Conservation (phyloP, 2,888 invertebrate genomes). For the Harpalus rufipes region DNA sequence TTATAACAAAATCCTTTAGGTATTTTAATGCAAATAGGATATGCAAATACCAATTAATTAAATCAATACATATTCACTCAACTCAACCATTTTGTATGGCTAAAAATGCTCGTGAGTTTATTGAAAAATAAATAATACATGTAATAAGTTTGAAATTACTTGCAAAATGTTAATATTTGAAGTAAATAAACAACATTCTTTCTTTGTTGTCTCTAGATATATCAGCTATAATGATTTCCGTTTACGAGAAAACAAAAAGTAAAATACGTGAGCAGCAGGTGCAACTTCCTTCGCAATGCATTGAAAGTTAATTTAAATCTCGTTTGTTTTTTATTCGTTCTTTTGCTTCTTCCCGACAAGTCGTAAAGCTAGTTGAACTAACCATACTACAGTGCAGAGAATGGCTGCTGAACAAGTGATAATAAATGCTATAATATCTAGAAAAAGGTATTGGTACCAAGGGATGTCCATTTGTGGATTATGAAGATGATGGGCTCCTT, state of each 20-base stretch:
- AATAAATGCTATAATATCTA: conserved; percentile 73
- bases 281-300: conserved; percentile 40
- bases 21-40: neutral
- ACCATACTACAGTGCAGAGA: neutral
- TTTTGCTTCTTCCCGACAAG: conserved; percentile 34
- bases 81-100: neutral
- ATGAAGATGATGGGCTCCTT: conserved; percentile 77
- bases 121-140: neutral
- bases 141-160: neutral
- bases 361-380: conserved; percentile 34
- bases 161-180: neutral
- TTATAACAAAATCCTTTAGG: neutral
- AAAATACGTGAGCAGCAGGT: conserved; percentile 12
- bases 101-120: neutral
- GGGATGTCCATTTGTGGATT: conserved; percentile 76
- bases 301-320: conserved; percentile 46
- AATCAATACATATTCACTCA: neutral
- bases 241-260: conserved; percentile 18
- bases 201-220: neutral
- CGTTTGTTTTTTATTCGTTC: conserved; percentile 40
- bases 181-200: neutral
- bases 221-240: conserved; percentile 31
- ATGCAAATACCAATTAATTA: neutral
- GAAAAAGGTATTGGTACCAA: conserved; percentile 76
- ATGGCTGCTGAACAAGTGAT: conserved; percentile 12